Conservation (phyloP, 2,888 invertebrate genomes). For the Rhagonycha lutea region DNA sequence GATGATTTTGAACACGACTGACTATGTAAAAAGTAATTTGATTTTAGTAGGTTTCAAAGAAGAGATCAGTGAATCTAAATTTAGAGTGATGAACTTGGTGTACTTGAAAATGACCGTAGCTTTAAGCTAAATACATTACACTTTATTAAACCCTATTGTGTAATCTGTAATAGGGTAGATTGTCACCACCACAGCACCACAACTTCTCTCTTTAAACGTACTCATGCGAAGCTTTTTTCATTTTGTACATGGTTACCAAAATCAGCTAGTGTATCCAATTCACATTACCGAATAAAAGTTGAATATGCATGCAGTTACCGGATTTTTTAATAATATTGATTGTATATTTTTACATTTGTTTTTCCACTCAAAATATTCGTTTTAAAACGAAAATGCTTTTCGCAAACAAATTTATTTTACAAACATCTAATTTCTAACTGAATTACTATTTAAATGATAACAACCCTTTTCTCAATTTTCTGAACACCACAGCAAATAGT, state of each 20-base stretch:
- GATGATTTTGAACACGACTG: background rate
- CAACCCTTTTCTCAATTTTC: constrained; percentile 4
- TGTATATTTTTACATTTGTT: background rate
- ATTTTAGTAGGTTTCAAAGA: background rate
- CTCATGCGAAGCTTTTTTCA: constrained; percentile 12
- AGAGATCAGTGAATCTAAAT: background rate
- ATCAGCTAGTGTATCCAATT: background rate
- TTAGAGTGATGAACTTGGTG: constrained; percentile 17
- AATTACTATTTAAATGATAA: constrained; percentile 2
- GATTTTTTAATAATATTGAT: background rate
- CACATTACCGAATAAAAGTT: background rate
- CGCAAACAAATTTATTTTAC: background rate
- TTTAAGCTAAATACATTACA: constrained; percentile 39
- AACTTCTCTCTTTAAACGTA: constrained; percentile 19
- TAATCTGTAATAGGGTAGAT: constrained; percentile 32
- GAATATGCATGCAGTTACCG: background rate
- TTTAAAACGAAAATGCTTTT: background rate
- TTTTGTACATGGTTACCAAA: constrained; percentile 8
- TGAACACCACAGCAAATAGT: background rate
- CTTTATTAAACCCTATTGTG: constrained; percentile 37
- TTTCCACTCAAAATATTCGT: background rate
- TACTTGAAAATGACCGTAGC: constrained; percentile 31
- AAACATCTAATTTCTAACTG: background rate
- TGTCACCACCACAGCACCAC: constrained; percentile 9
- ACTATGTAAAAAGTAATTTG: background rate